phyloP scores from a whole-genome alignment of 2,797 vertebrate species.

The Enteromius fasciolatus region DNA sequence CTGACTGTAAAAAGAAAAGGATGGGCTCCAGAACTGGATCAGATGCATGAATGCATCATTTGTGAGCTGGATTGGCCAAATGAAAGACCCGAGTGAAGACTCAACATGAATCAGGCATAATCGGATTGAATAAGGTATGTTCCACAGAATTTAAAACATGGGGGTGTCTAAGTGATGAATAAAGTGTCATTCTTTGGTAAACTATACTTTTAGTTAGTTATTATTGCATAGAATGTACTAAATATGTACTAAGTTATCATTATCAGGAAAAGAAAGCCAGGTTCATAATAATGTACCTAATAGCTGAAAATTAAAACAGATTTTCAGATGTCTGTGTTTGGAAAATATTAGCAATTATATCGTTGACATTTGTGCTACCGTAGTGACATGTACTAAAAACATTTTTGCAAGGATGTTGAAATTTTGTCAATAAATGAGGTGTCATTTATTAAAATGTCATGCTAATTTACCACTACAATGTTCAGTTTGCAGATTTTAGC shows the following conservation, averaged over 20 bases:
- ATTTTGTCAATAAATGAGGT: constrained; percentile 38
- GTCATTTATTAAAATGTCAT: neutral
- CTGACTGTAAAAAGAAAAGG: neutral
- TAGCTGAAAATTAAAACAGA: neutral
- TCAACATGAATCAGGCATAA: neutral
- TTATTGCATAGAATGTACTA: neutral
- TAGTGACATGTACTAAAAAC: constrained; percentile 6
- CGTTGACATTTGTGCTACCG: constrained; percentile 18
- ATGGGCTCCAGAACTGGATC: neutral
- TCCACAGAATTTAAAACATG: neutral
- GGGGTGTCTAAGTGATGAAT: neutral
- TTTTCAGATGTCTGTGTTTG: constrained; percentile 5
- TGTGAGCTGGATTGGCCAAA: neutral
- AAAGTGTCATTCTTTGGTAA: neutral
- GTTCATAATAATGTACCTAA: neutral
- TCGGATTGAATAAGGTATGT: neutral
- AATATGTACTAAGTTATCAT: neutral
- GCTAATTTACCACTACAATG: neutral
- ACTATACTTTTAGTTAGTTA: neutral
- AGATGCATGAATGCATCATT: neutral
- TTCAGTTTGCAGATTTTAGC: neutral
- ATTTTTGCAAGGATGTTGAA: constrained; percentile 30
- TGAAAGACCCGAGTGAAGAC: neutral
- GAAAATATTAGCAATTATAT: neutral
- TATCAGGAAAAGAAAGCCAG: neutral